These are phyloP conservation scores for Zygothrica quintamaculata DNA, from an alignment of 2,888 invertebrate genomes.

Conservation along the genomic window DNA sequence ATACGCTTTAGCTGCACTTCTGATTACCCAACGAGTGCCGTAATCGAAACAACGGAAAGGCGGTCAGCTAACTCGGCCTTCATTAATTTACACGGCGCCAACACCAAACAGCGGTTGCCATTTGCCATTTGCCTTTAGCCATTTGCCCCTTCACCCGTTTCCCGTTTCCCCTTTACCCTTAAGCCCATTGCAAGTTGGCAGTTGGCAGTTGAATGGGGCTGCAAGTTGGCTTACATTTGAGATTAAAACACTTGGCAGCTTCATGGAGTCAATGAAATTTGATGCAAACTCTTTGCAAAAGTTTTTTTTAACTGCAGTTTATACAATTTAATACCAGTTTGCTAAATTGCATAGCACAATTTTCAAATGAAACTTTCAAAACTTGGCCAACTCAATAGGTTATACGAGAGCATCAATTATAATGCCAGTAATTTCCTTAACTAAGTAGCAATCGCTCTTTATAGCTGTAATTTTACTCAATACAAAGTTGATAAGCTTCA, in stretches of 20 bases:
- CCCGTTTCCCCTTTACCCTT: conserved; percentile 6
- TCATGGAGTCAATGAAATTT: conserved; percentile 39
- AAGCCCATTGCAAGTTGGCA: conserved; percentile 24
- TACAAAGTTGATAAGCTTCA: no score
- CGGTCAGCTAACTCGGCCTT: conserved; percentile 57
- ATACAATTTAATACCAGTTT: conserved; percentile 45
- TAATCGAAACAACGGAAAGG: conserved; percentile 65
- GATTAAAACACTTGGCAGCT: conserved; percentile 48
- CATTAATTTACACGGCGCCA: conserved; percentile 61
- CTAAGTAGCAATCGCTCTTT: no score
- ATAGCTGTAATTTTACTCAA: no score
- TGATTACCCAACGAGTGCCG: conserved; percentile 45
- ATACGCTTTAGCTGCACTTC: conserved; percentile 40
- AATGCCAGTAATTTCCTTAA: not conserved
- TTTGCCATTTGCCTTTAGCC: not conserved
- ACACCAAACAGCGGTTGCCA: not conserved
- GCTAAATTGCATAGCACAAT: conserved; percentile 39
- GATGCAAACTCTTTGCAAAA: conserved; percentile 36
- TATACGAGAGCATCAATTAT: conserved; percentile 15
- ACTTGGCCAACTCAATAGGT: conserved; percentile 22
- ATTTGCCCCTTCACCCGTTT: conserved; percentile 23
- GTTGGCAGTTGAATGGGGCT: conserved; percentile 15
- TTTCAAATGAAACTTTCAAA: conserved; percentile 18
- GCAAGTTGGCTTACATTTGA: conserved; percentile 34
- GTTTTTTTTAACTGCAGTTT: conserved; percentile 50